Evolutionary conservation across 2,113 vertebrate species (phyloP), one percentile per base, ranked within the genome.

Genomic region (Jaculus jaculus): DNA sequence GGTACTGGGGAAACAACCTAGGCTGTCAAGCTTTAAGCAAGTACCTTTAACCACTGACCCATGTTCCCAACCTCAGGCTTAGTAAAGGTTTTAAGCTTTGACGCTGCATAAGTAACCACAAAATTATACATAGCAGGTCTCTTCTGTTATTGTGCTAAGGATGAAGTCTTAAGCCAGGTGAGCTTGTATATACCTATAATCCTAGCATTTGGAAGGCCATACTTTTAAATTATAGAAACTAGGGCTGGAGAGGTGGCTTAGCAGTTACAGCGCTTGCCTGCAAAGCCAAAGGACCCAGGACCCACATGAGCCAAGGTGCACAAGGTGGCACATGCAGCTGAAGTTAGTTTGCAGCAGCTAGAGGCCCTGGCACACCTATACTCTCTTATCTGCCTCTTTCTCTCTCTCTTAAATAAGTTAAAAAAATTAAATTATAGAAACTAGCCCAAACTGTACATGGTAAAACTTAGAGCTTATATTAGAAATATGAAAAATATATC

Each of bases 81-180:
- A 54, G 54, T 54, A 54, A 54, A 54, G 54, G 86, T 95, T 96
- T 95, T 88, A 73, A 74, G 58, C 95, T 95, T 87, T 95, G 78
- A 96, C 84, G 73, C 34, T 78, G 89, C 94, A 86, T 87, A 93
- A 94, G 54, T 96, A 95, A 66, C 75, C 17, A 72, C 20, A 95
- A 37, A 95, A 91, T 97, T 72, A 68, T 85, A 42, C 12, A 34
- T 42, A 51, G 65, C 20, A 84, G 12, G 20, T 81, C 58, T 86
- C 32, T 84, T 47, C 47, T 87, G 20, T 68, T 75, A n/a, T 13
- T 92, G 20, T 7, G 93, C 92, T 94, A 74, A 89, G 54, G 90
- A 37, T 26, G 74, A 92, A 69, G 63, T 92, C 94, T 77, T 68
- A 93, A 32, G 5, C 83, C 95, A 28, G 54, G 54, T 54, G 54